These are phyloP conservation scores for Spheniscus mendiculus DNA, from an alignment of 2,113 vertebrate species.

Conservation along the genomic window DNA sequence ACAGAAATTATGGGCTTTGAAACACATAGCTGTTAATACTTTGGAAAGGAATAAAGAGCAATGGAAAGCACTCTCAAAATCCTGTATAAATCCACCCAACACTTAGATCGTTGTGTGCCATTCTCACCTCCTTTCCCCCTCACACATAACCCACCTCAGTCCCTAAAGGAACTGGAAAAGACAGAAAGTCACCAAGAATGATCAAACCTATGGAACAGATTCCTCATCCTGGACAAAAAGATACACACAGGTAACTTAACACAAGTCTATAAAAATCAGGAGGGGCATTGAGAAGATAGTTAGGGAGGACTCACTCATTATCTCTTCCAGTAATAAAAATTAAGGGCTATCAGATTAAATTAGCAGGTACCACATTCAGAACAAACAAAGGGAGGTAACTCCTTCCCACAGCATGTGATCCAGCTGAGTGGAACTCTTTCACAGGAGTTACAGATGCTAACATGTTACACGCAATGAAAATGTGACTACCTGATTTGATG, in stretches of 20 bases:
- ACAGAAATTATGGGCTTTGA: background rate
- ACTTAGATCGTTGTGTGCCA: accelerated
- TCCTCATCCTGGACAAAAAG: background rate
- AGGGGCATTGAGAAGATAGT: background rate
- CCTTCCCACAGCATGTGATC: background rate
- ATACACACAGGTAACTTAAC: background rate
- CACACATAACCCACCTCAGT: background rate
- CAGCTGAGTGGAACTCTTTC: background rate
- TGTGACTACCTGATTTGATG: accelerated
- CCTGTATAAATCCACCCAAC: background rate
- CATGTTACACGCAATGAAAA: accelerated
- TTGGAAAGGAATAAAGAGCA: background rate
- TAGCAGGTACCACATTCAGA: background rate
- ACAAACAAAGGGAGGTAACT: background rate
- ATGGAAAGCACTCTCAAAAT: background rate
- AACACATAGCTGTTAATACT: background rate
- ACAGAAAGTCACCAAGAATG: background rate
- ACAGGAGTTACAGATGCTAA: background rate
- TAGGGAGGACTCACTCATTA: background rate
- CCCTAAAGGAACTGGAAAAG: background rate
- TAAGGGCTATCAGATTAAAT: background rate
- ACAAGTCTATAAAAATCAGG: background rate
- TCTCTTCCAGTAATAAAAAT: background rate
- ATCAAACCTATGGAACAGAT: background rate
- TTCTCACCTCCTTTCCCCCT: background rate